Evolutionary conservation across 2,113 vertebrate species (phyloP), one percentile per base, ranked within the genome.

Genomic region (Labeo rohita): DNA sequence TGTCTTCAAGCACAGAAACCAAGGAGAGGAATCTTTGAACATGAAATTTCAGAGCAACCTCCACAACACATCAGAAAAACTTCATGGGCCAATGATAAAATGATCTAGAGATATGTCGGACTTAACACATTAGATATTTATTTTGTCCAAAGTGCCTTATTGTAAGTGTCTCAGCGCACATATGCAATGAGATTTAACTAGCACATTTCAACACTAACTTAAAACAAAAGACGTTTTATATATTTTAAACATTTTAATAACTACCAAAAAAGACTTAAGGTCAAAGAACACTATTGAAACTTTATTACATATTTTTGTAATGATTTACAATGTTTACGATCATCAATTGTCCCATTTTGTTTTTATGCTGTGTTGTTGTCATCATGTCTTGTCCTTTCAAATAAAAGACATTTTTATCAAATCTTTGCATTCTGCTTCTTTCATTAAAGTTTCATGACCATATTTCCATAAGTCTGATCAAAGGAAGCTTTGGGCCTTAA

Each of bases 1-100:
- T 98, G 36, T 95, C 96, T 84, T 96, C 96, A 92, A 95, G 92
- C 96, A 93, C 96, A 74, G 96, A 98, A 90, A 97, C 98, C 88
- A 94, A 96, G 87, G 94, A 94, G 18, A 91, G 92, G 76, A 89
- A 93, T 2, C 63, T 93, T 54, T 95, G 77, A 94, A 87, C 34
- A 11, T 65, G 49, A 73, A 50, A 52, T 39, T 49, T 15, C 45
- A 59, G 23, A 15, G 74, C 34, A 23, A 43, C 18, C 36, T 4
- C 66, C 23, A 4, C 39, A 90, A 66, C 70, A 84, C 86, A 92
- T 89, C 81, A 91, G 87, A 56, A 86, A 83, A 63, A 86, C 79
- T 49, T 76, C 61, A 88, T 76, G 74, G 83, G 78, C 80, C 82
- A 85, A 61, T 77, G 81, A 23, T 84, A 54, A 61, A 85, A 75